A percentile compares a stretch with the other conserved stretches of the same genome.
phyloP scores from a whole-genome alignment of 2,113 vertebrate genomes.

The Oreochromis aureus region DNA sequence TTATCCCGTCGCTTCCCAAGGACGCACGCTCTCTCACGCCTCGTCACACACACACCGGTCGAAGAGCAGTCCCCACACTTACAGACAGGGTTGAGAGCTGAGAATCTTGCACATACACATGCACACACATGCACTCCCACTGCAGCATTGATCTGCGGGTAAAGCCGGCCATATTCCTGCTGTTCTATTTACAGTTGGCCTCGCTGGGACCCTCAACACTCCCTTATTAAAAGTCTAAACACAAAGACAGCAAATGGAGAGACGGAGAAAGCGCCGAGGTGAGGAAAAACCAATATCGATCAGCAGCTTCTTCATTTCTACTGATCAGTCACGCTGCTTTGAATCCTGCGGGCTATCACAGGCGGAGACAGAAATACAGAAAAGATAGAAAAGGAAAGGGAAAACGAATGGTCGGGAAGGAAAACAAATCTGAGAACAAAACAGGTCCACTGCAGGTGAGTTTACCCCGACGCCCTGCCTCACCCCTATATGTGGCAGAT shows the following conservation, averaged over 20 bases:
- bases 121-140: background rate
- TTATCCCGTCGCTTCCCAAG: slow-evolving; percentile 42
- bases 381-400: background rate
- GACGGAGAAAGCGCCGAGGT: background rate
- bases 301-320: background rate
- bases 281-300: slow-evolving; percentile 16
- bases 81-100: background rate
- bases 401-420: background rate
- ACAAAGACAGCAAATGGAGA: slow-evolving; percentile 11
- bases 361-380: background rate
- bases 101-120: background rate
- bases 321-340: background rate
- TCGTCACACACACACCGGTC: background rate
- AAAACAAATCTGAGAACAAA: background rate
- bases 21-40: background rate
- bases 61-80: background rate
- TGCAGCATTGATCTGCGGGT: slow-evolving; percentile 59
- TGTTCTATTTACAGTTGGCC: slow-evolving; percentile 56
- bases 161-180: slow-evolving; percentile 41
- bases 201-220: slow-evolving; percentile 56
- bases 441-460: background rate
- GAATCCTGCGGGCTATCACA: background rate
- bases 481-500: slow-evolving; percentile 8
- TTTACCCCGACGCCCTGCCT: background rate
- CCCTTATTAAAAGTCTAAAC: slow-evolving; percentile 60